Percentiles rank a stretch among this genome's conserved stretches.
phyloP scores from a whole-genome alignment of 2,113 vertebrate genomes.

The Willisornis vidua region DNA sequence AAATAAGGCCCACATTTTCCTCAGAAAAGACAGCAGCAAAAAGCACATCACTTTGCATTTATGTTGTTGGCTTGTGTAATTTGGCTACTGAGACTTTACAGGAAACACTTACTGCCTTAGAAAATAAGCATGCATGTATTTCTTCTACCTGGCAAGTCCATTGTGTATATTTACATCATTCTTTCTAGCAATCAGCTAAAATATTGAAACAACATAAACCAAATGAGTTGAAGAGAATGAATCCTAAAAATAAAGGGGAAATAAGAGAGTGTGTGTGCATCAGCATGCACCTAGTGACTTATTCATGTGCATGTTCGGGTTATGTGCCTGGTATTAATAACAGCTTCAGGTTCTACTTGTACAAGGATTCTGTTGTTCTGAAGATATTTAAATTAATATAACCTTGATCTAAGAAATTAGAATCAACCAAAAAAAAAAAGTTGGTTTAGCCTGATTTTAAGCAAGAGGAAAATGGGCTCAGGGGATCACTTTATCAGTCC shows the following conservation, averaged over 20 bases:
- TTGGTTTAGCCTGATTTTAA: neutral
- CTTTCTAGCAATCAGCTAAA: constrained; percentile 23
- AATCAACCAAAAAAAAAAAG: neutral
- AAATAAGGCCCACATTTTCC: neutral
- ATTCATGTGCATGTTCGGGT: neutral
- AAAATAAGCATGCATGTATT: neutral
- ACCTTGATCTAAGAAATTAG: neutral
- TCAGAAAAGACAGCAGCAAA: constrained; percentile 23
- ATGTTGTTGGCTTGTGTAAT: neutral
- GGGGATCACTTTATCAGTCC: neutral
- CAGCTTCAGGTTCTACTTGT: neutral
- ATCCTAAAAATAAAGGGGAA: neutral
- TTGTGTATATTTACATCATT: constrained; percentile 11
- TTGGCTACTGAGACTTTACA: neutral
- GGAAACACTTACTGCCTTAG: neutral
- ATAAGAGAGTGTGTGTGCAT: neutral
- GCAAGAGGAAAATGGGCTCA: neutral
- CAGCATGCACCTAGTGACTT: neutral
- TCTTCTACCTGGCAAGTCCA: constrained; percentile 16
- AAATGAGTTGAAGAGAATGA: neutral
- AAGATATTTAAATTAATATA: neutral
- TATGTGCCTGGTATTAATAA: neutral
- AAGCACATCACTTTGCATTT: constrained; percentile 15
- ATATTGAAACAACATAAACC: constrained; percentile 48
- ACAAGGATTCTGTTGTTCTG: neutral